These are phyloP conservation scores for Python bivittatus DNA, from an alignment of 2,113 vertebrate species.

Conservation along the genomic window DNA sequence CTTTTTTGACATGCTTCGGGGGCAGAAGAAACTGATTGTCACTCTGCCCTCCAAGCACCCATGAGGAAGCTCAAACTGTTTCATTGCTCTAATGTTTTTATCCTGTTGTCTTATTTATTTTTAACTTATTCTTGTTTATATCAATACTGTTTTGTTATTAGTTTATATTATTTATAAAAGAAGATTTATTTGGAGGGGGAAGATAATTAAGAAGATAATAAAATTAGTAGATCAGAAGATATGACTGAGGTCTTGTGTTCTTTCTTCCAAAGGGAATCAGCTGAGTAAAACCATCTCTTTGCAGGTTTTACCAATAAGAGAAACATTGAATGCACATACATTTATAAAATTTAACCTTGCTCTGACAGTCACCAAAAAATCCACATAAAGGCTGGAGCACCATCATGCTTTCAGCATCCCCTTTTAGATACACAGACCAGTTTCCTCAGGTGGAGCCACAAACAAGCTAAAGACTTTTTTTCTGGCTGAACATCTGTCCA, in stretches of 20 bases:
- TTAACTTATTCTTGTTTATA: slow-evolving; percentile 61
- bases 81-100: slow-evolving; percentile 28
- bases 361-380: neutral
- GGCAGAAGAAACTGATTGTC: neutral
- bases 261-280: neutral
- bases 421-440: neutral
- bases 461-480: neutral
- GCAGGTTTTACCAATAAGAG: neutral
- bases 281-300: neutral
- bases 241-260: neutral
- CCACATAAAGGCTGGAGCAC: neutral
- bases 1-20: neutral
- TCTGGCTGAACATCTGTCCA: neutral
- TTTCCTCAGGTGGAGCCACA: neutral
- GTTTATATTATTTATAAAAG: slow-evolving; percentile 13
- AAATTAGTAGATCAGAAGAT: neutral
- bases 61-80: neutral
- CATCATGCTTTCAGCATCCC: neutral
- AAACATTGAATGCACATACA: neutral
- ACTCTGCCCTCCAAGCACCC: neutral
- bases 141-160: rapidly evolving
- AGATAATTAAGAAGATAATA: neutral
- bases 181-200: neutral
- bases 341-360: neutral
- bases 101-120: slow-evolving; percentile 59